Percentiles rank a stretch among this genome's conserved stretches.
These are phyloP conservation scores for Sebastes minor DNA, from an alignment of 2,797 vertebrate genomes.

Conservation along the genomic window DNA sequence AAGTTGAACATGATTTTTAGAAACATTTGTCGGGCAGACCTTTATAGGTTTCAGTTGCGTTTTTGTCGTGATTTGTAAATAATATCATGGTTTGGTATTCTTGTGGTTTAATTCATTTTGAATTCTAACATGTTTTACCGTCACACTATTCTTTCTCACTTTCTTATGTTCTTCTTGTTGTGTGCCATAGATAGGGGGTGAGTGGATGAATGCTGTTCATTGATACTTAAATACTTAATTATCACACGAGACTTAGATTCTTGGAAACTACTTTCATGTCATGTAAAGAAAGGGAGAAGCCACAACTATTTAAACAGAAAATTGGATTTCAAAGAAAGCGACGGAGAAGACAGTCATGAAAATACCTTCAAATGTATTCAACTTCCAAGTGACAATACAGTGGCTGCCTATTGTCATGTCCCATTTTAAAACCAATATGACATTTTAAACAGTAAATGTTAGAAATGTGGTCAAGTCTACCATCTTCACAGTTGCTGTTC, in stretches of 20 bases:
- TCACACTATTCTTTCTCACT: background rate
- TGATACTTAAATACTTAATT: background rate
- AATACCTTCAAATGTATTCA: background rate
- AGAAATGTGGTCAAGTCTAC: background rate
- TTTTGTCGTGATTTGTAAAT: background rate
- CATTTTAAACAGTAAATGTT: background rate
- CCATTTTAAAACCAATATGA: background rate
- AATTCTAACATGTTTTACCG: background rate
- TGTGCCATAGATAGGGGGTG: background rate
- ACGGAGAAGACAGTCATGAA: background rate
- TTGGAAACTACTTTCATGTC: background rate
- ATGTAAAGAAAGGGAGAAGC: background rate
- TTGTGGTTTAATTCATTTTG: background rate
- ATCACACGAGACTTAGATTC: background rate
- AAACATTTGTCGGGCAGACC: background rate
- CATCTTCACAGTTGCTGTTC: background rate
- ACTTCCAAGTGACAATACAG: background rate
- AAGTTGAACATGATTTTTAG: background rate
- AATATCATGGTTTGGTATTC: background rate
- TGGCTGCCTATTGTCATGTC: background rate
- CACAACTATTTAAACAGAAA: background rate
- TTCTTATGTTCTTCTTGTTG: background rate
- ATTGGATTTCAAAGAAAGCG: background rate
- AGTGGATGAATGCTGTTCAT: background rate
- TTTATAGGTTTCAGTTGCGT: background rate